Evolutionary conservation across 2,113 vertebrate species (phyloP), one percentile per base, ranked within the genome.

Genomic region (Benitochromis conjunctus): DNA sequence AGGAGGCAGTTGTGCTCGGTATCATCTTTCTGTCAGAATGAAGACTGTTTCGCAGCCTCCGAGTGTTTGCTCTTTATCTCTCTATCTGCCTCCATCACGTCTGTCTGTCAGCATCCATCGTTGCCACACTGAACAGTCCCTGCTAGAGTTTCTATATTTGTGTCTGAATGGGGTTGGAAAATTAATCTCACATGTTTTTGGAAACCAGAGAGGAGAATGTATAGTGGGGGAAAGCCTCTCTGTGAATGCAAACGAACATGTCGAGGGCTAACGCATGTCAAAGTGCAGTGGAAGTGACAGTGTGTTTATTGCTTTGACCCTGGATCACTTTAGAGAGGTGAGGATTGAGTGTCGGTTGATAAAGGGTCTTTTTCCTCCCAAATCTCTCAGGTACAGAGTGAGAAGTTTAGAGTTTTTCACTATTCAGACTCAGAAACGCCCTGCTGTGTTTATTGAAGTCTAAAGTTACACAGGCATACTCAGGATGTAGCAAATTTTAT

Each of bases 301-400:
- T 0, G 80, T 87, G 92, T 94, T 93, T 93, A 94, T 93, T 93
- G 91, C 89, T 93, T 87, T 78, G 88, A 36, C 86, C 89, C 51
- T 4, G 26, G 84, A 74, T 93, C 87, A 19, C 82, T 81, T 69
- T n/a, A 34, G 21, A 51, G 82, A 89, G 56, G 80, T 86, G 87
- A 14, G 51, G 88, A 91, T 66, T 62, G 90, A 87, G 88, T 66
- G 71, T 82, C 80, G 46, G 54, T 55, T 74, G 74, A 90, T 87
- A 82, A 84, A 91, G 88, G 10, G 80, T 14, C 86, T 41, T 86
- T 88, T 88, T 43, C 88, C 86, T 66, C 78, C 12, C 86, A 81
- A 86, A 46, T 71, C 92, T 87, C 83, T 78, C 66, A 85, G 86
- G 84, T 88, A 43, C 54, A 14, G 24, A 78, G 11, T 16, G 46